A percentile compares a stretch with the other conserved stretches of the same genome.
Evolutionary conservation across 2,888 invertebrate genomes (phyloP).

Genomic region (Tineola bisselliella): DNA sequence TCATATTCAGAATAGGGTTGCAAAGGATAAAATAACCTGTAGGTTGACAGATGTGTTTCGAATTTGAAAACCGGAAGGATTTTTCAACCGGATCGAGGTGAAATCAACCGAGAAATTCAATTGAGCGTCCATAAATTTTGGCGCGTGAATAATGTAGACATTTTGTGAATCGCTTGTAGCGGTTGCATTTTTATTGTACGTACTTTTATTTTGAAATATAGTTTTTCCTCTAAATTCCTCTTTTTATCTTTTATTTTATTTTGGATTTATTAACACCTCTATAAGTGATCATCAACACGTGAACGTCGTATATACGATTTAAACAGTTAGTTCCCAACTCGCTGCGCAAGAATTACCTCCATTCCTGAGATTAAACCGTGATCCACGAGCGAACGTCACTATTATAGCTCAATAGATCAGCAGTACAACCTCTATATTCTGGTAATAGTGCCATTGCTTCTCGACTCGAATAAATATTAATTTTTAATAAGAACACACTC

Average conservation of each 20-base stretch:
- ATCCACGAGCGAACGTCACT: slow-evolving; percentile 21
- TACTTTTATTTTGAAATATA: not conserved
- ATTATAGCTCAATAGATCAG: slow-evolving; percentile 56
- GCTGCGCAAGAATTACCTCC: no score
- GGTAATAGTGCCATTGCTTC: slow-evolving; percentile 44
- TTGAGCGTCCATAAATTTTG: slow-evolving; percentile 54
- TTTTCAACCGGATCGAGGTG: slow-evolving; percentile 46
- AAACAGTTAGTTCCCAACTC: no score
- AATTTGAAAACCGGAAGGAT: slow-evolving; percentile 50
- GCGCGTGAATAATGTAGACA: slow-evolving; percentile 45
- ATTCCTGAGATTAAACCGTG: not conserved
- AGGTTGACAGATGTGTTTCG: slow-evolving; percentile 60
- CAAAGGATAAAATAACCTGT: not conserved
- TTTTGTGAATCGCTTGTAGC: slow-evolving; percentile 13
- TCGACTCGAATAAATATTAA: slow-evolving; percentile 40
- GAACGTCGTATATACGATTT: no score
- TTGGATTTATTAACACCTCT: no score
- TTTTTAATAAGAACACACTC: slow-evolving; percentile 35
- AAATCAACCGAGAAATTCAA: slow-evolving; percentile 67
- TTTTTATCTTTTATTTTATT: no score
- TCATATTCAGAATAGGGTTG: not conserved
- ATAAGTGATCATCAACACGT: no score
- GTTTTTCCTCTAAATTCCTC: no score
- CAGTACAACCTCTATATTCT: slow-evolving; percentile 37
- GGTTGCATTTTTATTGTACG: not conserved